Base-by-base conservation (phyloP, 2,113 vertebrate species). In the Pangasianodon hypophthalmus region DNA sequence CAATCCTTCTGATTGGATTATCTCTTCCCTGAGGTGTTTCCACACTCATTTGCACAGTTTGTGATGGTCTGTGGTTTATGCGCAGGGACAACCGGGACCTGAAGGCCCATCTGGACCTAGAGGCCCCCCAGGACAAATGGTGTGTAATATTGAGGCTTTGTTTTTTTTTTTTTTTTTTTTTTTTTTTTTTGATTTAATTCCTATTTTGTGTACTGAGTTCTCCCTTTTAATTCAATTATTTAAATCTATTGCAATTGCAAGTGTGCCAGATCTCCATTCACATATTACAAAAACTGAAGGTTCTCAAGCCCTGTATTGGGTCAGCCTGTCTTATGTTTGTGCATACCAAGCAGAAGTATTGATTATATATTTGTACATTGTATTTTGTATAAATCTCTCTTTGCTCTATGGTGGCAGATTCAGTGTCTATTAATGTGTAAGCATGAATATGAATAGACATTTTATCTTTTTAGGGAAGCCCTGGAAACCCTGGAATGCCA, bases 31-130 rank as follows among this genome's bases (percentile, higher is more conserved):
- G 80, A 79, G 58, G 52, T 89, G 41, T 80, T 89, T 56, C 67
- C 54, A 56, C 75, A 79, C 44, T 37, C 67, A 80, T 90, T 90
- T 90, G n/a, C 26, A 84, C 37, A 86, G 90, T 56, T 90, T 92
- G 69, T 94, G 88, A 94, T 90, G 88, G 88, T 86, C 85, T 92
- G 9, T 83, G 87, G 92, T 96, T 95, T 95, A 54, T 93, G 85
- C 92, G 86, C 79, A 99, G 98, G 98, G 98, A 90, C 98, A 97
- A 94, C 97, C 97, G 93, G 98, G 98, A 96, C 99, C 98, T 94
- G 98, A 99, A 92, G 98, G 98, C 92, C 90, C 96, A 85, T 96
- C 97, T 95, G 98, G 98, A 96, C 98, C 98, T 62, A 97, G 98
- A 96, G 98, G 98, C 56, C 97, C 98, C 80, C 93, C 97, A 80